Evolutionary conservation across 1,140 invertebrate species (phyloP).

Genomic region (Eufriesea mexicana): DNA sequence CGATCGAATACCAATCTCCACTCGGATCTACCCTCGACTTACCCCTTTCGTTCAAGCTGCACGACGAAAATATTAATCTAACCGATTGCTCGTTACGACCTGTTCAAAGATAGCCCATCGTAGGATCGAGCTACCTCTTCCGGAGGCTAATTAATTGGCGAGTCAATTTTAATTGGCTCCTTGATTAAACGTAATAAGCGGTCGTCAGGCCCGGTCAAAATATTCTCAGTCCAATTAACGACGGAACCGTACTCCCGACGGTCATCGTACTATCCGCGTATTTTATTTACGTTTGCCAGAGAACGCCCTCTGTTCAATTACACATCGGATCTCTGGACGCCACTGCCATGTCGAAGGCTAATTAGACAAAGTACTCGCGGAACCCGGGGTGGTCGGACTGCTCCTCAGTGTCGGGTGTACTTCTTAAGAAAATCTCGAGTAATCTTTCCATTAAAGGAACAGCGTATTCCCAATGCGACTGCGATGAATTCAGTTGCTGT

Average conservation of each 20-base stretch:
- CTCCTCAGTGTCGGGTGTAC: no score
- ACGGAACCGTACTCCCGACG: background rate
- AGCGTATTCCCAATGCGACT: background rate
- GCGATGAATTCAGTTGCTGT: conserved; percentile 25
- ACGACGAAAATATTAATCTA: no score
- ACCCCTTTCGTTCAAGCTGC: no score
- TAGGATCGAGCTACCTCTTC: no score
- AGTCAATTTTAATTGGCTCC: background rate
- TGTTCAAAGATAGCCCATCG: no score
- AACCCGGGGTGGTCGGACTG: background rate
- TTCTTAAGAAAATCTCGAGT: conserved; percentile 33
- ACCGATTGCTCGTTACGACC: no score
- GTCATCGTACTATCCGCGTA: background rate
- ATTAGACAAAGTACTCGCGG: conserved; percentile 33
- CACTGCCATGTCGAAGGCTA: conserved; percentile 12
- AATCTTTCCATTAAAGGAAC: conserved; percentile 41
- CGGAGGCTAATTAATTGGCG: background rate
- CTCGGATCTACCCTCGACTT: no score
- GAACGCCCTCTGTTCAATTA: conserved; percentile 8
- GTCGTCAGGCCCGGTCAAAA: conserved; percentile 40
- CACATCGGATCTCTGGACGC: background rate
- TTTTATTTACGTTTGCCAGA: conserved; percentile 10
- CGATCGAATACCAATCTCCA: no score
- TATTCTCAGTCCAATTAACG: conserved; percentile 52
- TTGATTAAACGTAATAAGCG: conserved; percentile 2